These are phyloP conservation scores for Lucinisca nassula DNA, from an alignment of 2,888 invertebrate species.

Conservation along the genomic window DNA sequence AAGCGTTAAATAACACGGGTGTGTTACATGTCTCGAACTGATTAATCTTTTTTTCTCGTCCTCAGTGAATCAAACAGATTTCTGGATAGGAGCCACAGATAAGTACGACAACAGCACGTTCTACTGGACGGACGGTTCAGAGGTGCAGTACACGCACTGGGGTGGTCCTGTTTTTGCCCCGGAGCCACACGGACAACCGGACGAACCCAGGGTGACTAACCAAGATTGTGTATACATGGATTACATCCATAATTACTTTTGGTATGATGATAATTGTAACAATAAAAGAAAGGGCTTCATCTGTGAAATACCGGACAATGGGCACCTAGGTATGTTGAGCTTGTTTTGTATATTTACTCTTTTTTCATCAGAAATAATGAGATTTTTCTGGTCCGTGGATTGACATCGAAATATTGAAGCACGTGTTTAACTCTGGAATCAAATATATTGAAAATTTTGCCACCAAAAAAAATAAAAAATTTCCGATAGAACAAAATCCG, in stretches of 20 bases:
- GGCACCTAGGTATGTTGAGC: background rate
- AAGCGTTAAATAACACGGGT: too few species aligned
- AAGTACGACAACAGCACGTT: background rate
- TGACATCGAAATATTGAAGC: too few species aligned
- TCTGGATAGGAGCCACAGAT: background rate
- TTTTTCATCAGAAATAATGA: too few species aligned
- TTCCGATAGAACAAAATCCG: too few species aligned
- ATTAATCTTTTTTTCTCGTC: background rate
- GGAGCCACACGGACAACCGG: background rate
- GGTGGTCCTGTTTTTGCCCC: background rate
- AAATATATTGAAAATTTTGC: too few species aligned
- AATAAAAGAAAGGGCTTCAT: background rate
- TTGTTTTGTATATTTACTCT: too few species aligned
- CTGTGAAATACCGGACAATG: conserved; percentile 1
- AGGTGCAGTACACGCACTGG: background rate
- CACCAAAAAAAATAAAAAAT: too few species aligned
- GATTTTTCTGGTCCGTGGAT: too few species aligned
- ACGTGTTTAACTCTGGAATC: too few species aligned
- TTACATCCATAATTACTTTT: background rate
- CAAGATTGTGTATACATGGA: conserved; percentile 3
- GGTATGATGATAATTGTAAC: background rate
- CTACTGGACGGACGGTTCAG: background rate
- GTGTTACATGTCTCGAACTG: too few species aligned
- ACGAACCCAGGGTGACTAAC: background rate
- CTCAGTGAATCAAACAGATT: background rate